Conservation (phyloP, 2,113 vertebrate species). For the Morone chrysops region DNA sequence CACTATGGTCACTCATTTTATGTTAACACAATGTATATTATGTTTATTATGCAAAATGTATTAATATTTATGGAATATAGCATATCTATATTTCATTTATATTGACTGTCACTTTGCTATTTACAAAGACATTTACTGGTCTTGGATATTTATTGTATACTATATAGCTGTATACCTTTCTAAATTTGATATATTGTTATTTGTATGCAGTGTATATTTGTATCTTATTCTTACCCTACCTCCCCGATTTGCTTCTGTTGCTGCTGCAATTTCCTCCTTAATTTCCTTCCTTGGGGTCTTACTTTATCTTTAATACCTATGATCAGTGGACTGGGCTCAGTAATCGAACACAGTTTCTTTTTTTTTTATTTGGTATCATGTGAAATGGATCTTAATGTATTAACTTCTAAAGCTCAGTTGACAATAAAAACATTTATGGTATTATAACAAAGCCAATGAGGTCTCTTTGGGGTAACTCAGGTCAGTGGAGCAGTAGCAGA, state of each 20-base stretch:
- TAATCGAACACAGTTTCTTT: background rate
- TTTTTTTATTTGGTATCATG: no score
- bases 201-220: background rate
- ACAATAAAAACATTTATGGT: background rate
- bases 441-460: background rate
- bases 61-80: no score
- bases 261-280: background rate
- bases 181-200: background rate
- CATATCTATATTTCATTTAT: background rate
- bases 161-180: background rate
- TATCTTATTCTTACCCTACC: background rate
- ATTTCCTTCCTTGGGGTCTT: background rate
- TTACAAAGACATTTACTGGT: no score
- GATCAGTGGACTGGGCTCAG: background rate
- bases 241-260: background rate
- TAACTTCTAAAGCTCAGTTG: background rate
- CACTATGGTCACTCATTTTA: background rate
- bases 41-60: background rate
- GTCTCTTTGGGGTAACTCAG: slow-evolving; percentile 31
- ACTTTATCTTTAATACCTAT: background rate
- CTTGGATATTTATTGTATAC: background rate
- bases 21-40: background rate
- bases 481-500: slow-evolving; percentile 61
- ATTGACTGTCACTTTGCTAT: no score
- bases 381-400: background rate